phyloP scores from a whole-genome alignment of 2,113 vertebrate genomes.

The Tapirus terrestris region DNA sequence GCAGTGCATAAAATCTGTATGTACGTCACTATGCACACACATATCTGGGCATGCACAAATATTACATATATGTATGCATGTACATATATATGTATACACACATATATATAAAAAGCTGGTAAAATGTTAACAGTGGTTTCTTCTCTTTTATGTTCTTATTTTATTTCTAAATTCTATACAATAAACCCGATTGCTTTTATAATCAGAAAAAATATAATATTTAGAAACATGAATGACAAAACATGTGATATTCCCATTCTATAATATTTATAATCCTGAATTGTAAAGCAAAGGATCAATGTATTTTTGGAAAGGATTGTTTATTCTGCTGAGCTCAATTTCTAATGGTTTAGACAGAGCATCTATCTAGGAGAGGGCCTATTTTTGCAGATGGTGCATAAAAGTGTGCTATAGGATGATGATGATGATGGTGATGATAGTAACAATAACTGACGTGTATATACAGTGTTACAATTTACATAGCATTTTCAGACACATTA shows the following conservation, averaged over 20 bases:
- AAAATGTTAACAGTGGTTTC: not conserved
- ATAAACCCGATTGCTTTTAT: not conserved
- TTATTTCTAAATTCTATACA: not conserved
- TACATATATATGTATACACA: not conserved
- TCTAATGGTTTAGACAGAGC: not conserved
- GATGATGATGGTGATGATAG: not conserved
- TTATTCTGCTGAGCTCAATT: not conserved
- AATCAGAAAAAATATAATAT: constrained; percentile 11
- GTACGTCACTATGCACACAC: not conserved
- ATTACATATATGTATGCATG: not conserved
- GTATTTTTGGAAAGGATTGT: not conserved
- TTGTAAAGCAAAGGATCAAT: not conserved
- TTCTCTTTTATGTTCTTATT: not conserved
- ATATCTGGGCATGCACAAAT: not conserved
- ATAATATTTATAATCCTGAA: not conserved
- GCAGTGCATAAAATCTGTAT: not conserved
- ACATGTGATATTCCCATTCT: not conserved
- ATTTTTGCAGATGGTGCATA: not conserved
- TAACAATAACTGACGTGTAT: not conserved
- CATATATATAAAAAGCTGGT: not conserved
- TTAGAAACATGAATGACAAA: not conserved
- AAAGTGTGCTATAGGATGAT: not conserved
- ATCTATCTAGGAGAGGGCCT: not conserved
- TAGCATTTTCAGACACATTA: not conserved
- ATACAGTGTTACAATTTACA: not conserved